A percentile compares a stretch with the other conserved stretches of the same genome.
phyloP scores from a whole-genome alignment of 2,113 vertebrate species.

The Nothoprocta pentlandii region DNA sequence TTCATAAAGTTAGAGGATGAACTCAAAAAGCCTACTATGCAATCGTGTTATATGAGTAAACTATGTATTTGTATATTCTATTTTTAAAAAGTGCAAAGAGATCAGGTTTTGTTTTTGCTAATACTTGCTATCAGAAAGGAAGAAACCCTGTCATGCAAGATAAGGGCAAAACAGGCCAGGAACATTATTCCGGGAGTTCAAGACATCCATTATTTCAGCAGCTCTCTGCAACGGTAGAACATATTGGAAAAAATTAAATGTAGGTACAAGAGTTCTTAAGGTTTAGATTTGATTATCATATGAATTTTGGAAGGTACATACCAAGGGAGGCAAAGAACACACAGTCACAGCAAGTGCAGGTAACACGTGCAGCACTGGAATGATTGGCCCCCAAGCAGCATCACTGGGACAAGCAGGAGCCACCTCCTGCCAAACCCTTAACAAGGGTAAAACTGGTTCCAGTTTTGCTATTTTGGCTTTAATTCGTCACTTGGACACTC shows the following conservation, averaged over 20 bases:
- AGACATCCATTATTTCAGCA: not conserved
- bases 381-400: fast-evolving
- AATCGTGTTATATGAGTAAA: constrained; percentile 12
- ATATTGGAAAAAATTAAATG: not conserved
- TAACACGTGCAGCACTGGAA: not conserved
- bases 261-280: not conserved
- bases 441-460: not conserved
- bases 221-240: not conserved
- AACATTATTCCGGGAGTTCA: not conserved
- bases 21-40: constrained; percentile 12
- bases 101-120: constrained; percentile 34
- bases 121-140: constrained; percentile 26
- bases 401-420: not conserved
- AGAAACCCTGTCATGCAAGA: not conserved
- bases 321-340: not conserved
- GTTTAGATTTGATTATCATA: not conserved
- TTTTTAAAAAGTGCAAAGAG: constrained; percentile 47
- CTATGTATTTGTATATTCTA: constrained; percentile 13
- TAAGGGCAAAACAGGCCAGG: not conserved
- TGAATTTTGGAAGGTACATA: not conserved
- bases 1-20: constrained; percentile 29
- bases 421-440: not conserved
- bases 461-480: not conserved
- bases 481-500: not conserved
- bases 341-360: not conserved